Evolutionary conservation across 2,113 vertebrate genomes (phyloP).

Genomic region (Leucosticte australis): DNA sequence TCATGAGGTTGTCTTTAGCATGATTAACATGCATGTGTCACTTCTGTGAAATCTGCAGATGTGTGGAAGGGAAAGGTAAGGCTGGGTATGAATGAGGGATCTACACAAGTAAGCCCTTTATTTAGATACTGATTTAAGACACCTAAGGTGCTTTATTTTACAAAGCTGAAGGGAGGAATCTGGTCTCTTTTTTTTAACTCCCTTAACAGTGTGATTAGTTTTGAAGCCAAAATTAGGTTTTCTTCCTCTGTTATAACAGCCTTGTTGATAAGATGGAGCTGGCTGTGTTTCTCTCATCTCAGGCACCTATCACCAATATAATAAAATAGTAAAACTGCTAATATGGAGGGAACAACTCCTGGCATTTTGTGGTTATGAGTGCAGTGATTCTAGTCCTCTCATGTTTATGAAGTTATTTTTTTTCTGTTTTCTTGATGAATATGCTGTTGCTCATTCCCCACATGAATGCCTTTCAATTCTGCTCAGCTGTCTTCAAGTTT

Average conservation of each 20-base stretch:
- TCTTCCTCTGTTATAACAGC: neutral
- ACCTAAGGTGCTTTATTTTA: neutral
- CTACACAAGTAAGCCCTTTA: neutral
- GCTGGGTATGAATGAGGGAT: neutral
- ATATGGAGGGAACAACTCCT: neutral
- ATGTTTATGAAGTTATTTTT: neutral
- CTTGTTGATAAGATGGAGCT: neutral
- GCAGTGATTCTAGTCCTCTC: neutral
- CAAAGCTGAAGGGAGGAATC: neutral
- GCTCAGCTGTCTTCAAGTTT: neutral
- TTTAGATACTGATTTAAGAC: neutral
- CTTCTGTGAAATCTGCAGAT: neutral
- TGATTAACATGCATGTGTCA: neutral
- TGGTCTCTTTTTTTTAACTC: neutral
- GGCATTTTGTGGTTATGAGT: neutral
- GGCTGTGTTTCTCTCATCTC: neutral
- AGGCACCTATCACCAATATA: neutral
- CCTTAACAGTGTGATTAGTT: neutral
- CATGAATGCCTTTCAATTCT: slow-evolving; percentile 20
- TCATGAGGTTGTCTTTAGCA: neutral
- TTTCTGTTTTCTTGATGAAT: slow-evolving; percentile 24
- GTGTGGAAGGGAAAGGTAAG: neutral
- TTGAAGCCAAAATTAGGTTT: rapidly evolving
- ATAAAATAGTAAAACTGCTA: neutral
- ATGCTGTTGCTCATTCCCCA: neutral